These are phyloP conservation scores for Andrena chrysosceles DNA, from an alignment of 2,888 invertebrate genomes.

Conservation along the genomic window DNA sequence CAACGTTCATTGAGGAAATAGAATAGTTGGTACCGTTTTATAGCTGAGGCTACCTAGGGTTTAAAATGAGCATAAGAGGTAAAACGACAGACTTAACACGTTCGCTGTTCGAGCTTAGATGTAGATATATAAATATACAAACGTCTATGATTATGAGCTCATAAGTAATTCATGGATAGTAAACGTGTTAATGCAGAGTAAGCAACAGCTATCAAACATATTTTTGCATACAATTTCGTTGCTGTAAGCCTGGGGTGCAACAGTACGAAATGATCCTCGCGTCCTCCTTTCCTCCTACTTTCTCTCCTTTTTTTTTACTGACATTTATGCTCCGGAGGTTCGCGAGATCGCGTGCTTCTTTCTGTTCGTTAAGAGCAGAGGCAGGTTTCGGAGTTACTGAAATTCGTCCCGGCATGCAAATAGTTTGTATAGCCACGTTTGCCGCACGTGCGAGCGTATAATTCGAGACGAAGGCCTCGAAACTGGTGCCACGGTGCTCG, in stretches of 20 bases:
- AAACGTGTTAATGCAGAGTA: too few relatives aligned
- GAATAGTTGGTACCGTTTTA: not conserved
- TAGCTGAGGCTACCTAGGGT: too few relatives aligned
- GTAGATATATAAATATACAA: too few relatives aligned
- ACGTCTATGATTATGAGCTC: too few relatives aligned
- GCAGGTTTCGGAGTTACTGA: constrained; percentile 59
- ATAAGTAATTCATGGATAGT: too few relatives aligned
- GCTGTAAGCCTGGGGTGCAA: constrained; percentile 4
- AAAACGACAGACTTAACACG: too few relatives aligned
- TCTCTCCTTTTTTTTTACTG: constrained; percentile 22
- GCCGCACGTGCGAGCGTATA: constrained; percentile 32
- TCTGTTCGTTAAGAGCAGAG: constrained; percentile 49
- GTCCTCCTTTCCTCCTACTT: constrained; percentile 7
- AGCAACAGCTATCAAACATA: not conserved
- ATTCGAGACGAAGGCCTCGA: constrained; percentile 51
- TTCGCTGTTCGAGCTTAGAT: too few relatives aligned
- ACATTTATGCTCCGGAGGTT: constrained; percentile 59
- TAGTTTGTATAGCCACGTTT: constrained; percentile 55
- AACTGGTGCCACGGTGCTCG: constrained; percentile 12
- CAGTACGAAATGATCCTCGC: constrained; percentile 23
- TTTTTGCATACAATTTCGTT: constrained; percentile 7
- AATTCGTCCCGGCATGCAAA: constrained; percentile 67
- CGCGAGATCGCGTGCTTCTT: constrained; percentile 68
- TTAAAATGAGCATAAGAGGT: too few relatives aligned
- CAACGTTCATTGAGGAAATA: not conserved